Conservation (phyloP, 2,888 invertebrate species). For the Hirtodrosophila cameraria region DNA sequence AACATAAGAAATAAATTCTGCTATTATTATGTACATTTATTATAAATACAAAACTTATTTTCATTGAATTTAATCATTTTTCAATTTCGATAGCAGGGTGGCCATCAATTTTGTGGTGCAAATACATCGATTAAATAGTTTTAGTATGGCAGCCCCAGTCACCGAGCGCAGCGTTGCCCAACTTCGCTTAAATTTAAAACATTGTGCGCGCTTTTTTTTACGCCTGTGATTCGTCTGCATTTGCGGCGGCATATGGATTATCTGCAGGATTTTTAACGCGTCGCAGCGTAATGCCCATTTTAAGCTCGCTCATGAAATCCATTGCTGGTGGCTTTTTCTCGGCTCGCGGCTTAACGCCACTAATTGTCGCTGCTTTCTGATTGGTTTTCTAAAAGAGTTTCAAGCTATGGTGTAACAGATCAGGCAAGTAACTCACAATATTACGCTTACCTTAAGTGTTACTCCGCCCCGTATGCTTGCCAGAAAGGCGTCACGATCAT, state of each 20-base stretch:
- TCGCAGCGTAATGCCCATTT: slow-evolving; percentile 71
- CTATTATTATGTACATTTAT: no score
- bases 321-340: slow-evolving; percentile 67
- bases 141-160: slow-evolving; percentile 3
- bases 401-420: not conserved
- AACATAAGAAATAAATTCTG: not conserved
- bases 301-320: slow-evolving; percentile 74
- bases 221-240: slow-evolving; percentile 69
- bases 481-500: slow-evolving; percentile 69
- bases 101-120: not conserved
- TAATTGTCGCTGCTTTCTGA: slow-evolving; percentile 75
- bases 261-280: slow-evolving; percentile 66
- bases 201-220: slow-evolving; percentile 28
- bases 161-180: slow-evolving; percentile 32
- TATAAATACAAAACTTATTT: no score
- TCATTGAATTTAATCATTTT: not conserved
- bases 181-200: slow-evolving; percentile 7
- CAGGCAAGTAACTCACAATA: not conserved
- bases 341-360: slow-evolving; percentile 66
- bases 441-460: slow-evolving; percentile 66
- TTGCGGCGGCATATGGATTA: slow-evolving; percentile 66
- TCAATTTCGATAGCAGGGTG: slow-evolving; percentile 18
- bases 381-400: slow-evolving; percentile 70
- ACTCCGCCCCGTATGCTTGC: slow-evolving; percentile 77
- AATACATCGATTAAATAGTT: slow-evolving; percentile 9